Percentiles rank a stretch among this genome's conserved stretches.
phyloP scores from a whole-genome alignment of 92 coral and sea anemone genomes.

The Zoanthus sansibaricus region DNA sequence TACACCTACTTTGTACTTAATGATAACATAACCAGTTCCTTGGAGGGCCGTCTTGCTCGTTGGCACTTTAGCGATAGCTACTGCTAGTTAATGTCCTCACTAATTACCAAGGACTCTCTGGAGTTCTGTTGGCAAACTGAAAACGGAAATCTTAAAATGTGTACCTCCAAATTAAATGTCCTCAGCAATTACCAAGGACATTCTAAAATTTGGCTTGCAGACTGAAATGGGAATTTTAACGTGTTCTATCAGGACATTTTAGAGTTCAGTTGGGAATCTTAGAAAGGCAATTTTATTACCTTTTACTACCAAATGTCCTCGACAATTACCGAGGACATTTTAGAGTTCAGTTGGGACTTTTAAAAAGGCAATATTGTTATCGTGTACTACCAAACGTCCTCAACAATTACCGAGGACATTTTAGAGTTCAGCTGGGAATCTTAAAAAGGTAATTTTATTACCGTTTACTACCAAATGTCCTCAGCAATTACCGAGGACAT shows the following conservation, averaged over 20 bases:
- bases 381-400: too few relatives aligned
- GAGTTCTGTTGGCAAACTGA: not conserved
- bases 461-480: not conserved
- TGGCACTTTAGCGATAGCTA: constrained; percentile 30
- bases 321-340: not conserved
- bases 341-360: not conserved
- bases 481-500: not conserved
- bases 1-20: not conserved
- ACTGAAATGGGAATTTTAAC: not conserved
- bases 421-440: not conserved
- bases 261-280: not conserved
- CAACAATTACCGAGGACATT: not conserved
- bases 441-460: not conserved
- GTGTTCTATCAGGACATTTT: not conserved
- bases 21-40: not conserved
- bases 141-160: too few relatives aligned
- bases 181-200: not conserved
- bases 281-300: not conserved
- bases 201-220: not conserved
- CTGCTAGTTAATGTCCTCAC: not conserved
- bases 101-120: not conserved
- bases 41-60: constrained; percentile 15
- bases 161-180: not conserved
- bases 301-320: not conserved
- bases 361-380: too few relatives aligned